phyloP scores from a whole-genome alignment of 2,888 invertebrate genomes.

The Megamerina dolium region DNA sequence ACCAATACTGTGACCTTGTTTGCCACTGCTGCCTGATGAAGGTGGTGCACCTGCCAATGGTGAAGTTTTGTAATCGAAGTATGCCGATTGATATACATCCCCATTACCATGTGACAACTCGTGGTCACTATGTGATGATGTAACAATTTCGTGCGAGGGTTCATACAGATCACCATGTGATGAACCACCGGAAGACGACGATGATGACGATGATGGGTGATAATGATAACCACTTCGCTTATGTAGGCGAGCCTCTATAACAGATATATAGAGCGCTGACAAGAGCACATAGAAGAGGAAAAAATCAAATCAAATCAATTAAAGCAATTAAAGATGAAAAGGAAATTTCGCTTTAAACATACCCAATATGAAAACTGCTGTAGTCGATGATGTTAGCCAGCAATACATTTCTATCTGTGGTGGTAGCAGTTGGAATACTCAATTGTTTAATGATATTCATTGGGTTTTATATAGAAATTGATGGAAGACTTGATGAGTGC shows the following conservation, averaged over 20 bases:
- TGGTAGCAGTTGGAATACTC: too few species aligned
- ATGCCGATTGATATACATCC: too few species aligned
- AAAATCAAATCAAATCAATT: background rate
- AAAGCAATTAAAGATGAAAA: background rate
- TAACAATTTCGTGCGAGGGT: slow-evolving; percentile 14
- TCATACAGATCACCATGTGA: slow-evolving; percentile 20
- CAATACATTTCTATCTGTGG: slow-evolving; percentile 22
- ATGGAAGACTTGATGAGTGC: too few species aligned
- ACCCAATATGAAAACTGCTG: slow-evolving; percentile 23
- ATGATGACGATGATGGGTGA: too few species aligned
- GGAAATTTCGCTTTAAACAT: slow-evolving; percentile 4
- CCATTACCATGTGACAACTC: slow-evolving; percentile 19
- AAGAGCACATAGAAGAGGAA: background rate
- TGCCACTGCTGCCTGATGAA: slow-evolving; percentile 8
- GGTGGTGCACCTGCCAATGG: slow-evolving; percentile 2
- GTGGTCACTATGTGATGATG: slow-evolving; percentile 15
- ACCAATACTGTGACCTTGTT: slow-evolving; percentile 50
- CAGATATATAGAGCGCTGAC: slow-evolving; percentile 21
- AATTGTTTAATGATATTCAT: too few species aligned
- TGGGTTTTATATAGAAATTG: too few species aligned
- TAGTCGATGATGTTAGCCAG: slow-evolving; percentile 15
- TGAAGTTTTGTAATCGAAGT: too few species aligned
- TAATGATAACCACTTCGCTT: slow-evolving; percentile 41
- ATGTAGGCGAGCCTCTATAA: slow-evolving; percentile 29
- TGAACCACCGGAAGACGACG: slow-evolving; percentile 20